Conservation (phyloP, 2,113 vertebrate species). For the Hirundichthys speculiger region DNA sequence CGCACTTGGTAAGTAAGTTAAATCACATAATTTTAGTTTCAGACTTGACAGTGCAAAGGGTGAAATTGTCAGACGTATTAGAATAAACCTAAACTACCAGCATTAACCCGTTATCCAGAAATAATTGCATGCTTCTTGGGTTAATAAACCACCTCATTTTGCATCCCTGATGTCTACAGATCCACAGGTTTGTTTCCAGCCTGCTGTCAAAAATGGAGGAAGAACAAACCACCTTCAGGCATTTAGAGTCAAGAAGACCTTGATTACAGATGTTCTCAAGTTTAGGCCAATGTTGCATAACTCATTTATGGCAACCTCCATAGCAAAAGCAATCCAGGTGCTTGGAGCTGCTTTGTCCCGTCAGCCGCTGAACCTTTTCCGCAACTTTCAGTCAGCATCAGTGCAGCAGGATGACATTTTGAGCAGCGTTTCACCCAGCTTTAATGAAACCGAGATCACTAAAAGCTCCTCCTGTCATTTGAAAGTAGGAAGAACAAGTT, state of each 20-base stretch:
- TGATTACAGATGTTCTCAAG: slow-evolving; percentile 40
- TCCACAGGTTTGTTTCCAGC: slow-evolving; percentile 6
- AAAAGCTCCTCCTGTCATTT: not conserved
- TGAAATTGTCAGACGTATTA: no score
- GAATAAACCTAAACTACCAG: no score
- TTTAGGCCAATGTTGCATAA: slow-evolving; percentile 66
- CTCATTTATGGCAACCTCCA: slow-evolving; percentile 44
- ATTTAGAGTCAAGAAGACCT: slow-evolving; percentile 6
- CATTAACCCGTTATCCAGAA: no score
- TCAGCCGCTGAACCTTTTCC: slow-evolving; percentile 40
- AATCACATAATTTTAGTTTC: no score
- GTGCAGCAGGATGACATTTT: slow-evolving; percentile 32
- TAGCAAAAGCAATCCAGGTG: slow-evolving; percentile 53
- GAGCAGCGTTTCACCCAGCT: slow-evolving; percentile 9
- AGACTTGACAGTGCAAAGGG: no score
- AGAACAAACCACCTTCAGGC: slow-evolving; percentile 16
- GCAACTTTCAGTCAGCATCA: slow-evolving; percentile 11
- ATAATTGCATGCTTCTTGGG: not conserved
- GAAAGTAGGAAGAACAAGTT: slow-evolving; percentile 25
- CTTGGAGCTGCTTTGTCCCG: slow-evolving; percentile 37
- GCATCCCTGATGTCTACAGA: slow-evolving; percentile 42
- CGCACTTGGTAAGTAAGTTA: slow-evolving; percentile 51
- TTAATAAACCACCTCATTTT: not conserved
- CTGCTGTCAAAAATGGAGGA: slow-evolving; percentile 7
- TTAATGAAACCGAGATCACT: slow-evolving; percentile 2